Conservation (phyloP, 2,888 invertebrate species). For the Tetropium fuscum region DNA sequence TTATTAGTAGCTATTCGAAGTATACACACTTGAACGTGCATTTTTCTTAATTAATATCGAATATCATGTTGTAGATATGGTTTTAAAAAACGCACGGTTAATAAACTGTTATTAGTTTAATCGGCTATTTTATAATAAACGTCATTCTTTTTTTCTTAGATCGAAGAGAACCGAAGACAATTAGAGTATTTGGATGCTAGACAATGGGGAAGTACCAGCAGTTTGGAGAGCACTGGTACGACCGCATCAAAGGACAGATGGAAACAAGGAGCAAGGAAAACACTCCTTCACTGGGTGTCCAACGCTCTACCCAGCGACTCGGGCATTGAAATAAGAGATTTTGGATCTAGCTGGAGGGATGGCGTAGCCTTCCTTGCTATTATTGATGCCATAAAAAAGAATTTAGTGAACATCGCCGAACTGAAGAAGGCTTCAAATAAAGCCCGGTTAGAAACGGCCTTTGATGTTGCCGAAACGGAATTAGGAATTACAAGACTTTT, state of each 20-base stretch:
- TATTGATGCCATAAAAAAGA: constrained; percentile 94
- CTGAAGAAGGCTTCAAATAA: constrained; percentile 83
- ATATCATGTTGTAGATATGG: too few relatives aligned
- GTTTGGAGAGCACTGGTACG: constrained; percentile 85
- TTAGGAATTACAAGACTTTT: constrained; percentile 91
- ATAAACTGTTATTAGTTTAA: too few relatives aligned
- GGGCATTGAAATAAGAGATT: constrained; percentile 91
- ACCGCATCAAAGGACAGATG: constrained; percentile 79
- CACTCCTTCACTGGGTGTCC: constrained; percentile 93
- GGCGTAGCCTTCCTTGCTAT: constrained; percentile 96
- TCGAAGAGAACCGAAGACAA: constrained; percentile 94
- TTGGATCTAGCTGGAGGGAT: constrained; percentile 96
- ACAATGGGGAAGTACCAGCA: constrained; percentile 84
- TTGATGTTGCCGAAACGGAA: constrained; percentile 91
- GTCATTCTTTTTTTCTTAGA: constrained; percentile 71
- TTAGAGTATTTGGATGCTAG: constrained; percentile 89
- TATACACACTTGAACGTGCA: too few relatives aligned
- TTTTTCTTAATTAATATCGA: too few relatives aligned
- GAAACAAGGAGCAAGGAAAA: constrained; percentile 92
- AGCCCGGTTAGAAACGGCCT: constrained; percentile 90
- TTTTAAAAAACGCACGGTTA: too few relatives aligned
- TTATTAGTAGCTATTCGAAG: too few relatives aligned
- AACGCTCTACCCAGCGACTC: constrained; percentile 90
- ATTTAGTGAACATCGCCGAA: constrained; percentile 88
- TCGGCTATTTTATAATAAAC: too few relatives aligned